Evolutionary conservation across 1,140 invertebrate species (phyloP).

Genomic region (Atopsyche davidsoni): DNA sequence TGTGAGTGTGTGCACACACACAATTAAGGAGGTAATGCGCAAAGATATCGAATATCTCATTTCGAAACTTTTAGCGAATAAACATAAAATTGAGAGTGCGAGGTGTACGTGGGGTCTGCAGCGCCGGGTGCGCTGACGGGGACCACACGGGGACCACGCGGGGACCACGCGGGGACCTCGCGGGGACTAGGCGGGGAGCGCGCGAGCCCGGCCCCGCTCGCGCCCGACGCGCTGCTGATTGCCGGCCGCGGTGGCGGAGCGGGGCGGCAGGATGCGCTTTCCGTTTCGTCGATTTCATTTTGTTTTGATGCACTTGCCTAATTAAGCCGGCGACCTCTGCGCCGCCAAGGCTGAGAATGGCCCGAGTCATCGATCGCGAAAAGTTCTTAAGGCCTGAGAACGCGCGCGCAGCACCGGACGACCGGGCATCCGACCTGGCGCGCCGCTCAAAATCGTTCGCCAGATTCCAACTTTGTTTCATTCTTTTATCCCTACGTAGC

Average conservation of each 20-base stretch:
- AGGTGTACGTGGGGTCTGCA: too few species aligned
- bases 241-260: too few species aligned
- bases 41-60: too few species aligned
- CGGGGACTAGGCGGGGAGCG: too few species aligned
- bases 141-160: not conserved
- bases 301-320: slow-evolving; percentile 9
- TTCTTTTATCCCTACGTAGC: too few species aligned
- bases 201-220: not conserved
- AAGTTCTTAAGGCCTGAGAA: too few species aligned
- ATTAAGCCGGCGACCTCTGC: slow-evolving; percentile 24
- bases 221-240: not conserved
- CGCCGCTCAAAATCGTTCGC: not conserved
- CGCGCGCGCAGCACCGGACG: slow-evolving; percentile 2
- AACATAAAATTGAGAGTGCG: too few species aligned
- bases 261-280: slow-evolving; percentile 13
- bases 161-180: not conserved
- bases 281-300: slow-evolving; percentile 22
- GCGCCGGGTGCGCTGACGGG: too few species aligned
- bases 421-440: not conserved
- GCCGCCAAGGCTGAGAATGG: slow-evolving; percentile 16
- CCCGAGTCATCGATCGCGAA: not conserved
- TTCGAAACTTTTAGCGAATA: too few species aligned
- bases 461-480: not conserved
- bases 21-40: too few species aligned
- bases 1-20: too few species aligned